A percentile compares a stretch with the other conserved stretches of the same genome.
Conservation (phyloP, 2,888 invertebrate species). For the Silvanus unidentatus region DNA sequence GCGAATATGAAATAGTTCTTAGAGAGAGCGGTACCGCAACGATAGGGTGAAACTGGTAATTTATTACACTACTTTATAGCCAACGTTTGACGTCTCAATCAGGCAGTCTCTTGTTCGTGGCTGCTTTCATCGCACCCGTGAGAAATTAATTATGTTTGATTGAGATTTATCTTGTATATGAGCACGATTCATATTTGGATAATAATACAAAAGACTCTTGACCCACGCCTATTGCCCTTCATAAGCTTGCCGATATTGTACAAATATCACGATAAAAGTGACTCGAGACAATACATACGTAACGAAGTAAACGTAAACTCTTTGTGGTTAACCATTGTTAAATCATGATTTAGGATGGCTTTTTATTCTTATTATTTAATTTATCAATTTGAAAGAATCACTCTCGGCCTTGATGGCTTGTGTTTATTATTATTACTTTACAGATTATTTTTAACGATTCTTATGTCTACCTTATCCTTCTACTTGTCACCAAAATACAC, state of each 20-base stretch:
- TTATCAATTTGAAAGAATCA: no score
- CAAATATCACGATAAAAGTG: conserved; percentile 1
- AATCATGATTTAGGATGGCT: no score
- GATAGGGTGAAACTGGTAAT: conserved; percentile 41
- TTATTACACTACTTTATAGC: conserved; percentile 40
- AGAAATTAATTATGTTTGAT: conserved; percentile 43
- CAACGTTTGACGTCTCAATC: conserved; percentile 43
- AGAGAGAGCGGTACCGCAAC: conserved; percentile 10
- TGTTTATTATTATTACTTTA: no score
- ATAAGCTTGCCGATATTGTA: conserved; percentile 12
- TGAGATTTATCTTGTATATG: conserved; percentile 36
- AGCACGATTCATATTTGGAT: conserved; percentile 18
- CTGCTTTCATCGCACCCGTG: conserved; percentile 40
- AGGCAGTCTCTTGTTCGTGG: conserved; percentile 40
- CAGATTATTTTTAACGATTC: no score
- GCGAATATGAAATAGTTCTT: no score
- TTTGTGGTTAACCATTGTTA: no score
- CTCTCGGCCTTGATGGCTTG: no score
- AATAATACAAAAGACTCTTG: conserved; percentile 7
- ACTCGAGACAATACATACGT: conserved; percentile 12
- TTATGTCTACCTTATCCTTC: no score
- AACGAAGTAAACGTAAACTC: conserved; percentile 9
- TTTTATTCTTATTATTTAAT: no score
- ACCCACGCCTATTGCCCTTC: conserved; percentile 19
- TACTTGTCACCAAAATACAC: no score